Conservation (phyloP, 2,888 invertebrate species). For the Hoplodrina ambigua region DNA sequence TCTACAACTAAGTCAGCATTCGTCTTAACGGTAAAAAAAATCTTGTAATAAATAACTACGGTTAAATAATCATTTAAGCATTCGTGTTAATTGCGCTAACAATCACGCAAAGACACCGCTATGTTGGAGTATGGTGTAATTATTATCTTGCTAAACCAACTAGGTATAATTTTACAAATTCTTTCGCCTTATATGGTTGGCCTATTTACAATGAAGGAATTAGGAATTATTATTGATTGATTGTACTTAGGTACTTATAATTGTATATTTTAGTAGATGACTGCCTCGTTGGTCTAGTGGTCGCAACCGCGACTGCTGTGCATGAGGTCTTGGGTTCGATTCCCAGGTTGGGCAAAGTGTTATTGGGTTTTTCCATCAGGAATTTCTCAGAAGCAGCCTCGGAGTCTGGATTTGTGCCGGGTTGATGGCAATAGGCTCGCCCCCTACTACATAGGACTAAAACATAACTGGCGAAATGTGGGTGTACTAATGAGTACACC, state of each 20-base stretch:
- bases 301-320: no score
- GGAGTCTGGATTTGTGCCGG: no score
- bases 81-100: slow-evolving; percentile 27
- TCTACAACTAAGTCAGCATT: neutral
- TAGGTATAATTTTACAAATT: slow-evolving; percentile 1
- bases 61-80: slow-evolving; percentile 33
- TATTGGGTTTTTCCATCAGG: no score
- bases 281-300: no score
- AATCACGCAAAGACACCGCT: slow-evolving; percentile 31
- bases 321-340: no score
- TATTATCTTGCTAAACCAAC: neutral
- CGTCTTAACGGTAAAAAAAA: slow-evolving; percentile 31
- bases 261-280: neutral
- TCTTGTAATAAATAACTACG: slow-evolving; percentile 33
- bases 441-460: no score
- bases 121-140: slow-evolving; percentile 21
- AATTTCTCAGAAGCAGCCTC: no score
- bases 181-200: neutral
- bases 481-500: no score
- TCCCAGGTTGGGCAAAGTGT: no score
- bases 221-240: neutral
- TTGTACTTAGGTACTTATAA: neutral
- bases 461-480: no score
- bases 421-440: no score
- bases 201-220: neutral